Evolutionary conservation across 2,888 invertebrate genomes (phyloP), one percentile per base, ranked within the genome.

Genomic region (Dicyrtoma fusca): DNA sequence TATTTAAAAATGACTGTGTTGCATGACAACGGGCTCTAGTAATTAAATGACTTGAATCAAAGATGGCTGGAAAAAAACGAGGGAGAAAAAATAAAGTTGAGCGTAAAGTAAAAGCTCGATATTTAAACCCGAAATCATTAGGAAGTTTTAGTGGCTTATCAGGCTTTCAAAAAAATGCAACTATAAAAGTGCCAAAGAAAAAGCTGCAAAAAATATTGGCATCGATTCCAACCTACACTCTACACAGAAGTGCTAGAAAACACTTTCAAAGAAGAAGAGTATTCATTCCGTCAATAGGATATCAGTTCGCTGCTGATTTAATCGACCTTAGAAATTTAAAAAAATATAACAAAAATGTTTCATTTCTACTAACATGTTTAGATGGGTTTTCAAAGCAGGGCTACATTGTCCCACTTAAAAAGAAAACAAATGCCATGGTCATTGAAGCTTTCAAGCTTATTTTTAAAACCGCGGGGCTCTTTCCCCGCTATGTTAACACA

Each of bases 261-360:
- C 11, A 44, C 11, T 64, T 64, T 64, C 1, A 11, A 10, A 1
- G 64, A 23, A 10, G 49, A 10, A 1, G 23, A 44, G 14, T 44
- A 17, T 64, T 44, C 19, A 21, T 64, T 2, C 13, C 64, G 1
- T 5, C 10, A 2, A n/a, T 47, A 17, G 44, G 44, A 17, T 2
- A 64, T 23, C 64, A 64, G n/a, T 64, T 45, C 14, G 64, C 13
- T 10, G 21, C 44, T 11, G 64, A 64, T 45, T n/a, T 44, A 5
- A 21, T 44, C 5, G 64, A 64, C 23, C 11, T 64, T 21, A 1
- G 49, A 47, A 64, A 47, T 3, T 23, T 45, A 1, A 44, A 44
- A 19, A 34, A 34, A 3, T 34, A 34, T 8, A 34, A 34, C 8
- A 34, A 34, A 34, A 34, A 34, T 5, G 34, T 34, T 5, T 34